Evolutionary conservation across 2,797 vertebrate species (phyloP).

Genomic region (Sparidentex hasta): DNA sequence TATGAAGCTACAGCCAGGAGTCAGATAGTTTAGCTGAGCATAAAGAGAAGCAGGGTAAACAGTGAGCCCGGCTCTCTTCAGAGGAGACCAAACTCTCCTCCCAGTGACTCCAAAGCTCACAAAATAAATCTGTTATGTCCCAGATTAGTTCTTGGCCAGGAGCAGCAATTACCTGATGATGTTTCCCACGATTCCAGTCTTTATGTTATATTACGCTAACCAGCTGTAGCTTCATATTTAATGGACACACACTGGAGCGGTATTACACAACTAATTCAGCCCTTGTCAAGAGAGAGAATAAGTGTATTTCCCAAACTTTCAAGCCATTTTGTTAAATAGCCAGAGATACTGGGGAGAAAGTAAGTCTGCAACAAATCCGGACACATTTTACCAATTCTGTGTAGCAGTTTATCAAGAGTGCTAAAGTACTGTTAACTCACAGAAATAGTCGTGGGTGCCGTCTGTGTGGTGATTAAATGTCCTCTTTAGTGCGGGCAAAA

Average conservation of each 20-base stretch:
- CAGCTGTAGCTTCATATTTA: neutral
- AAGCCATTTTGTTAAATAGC: neutral
- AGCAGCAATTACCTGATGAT: neutral
- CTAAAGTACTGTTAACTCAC: neutral
- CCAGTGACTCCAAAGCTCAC: neutral
- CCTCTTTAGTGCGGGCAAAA: slow-evolving; percentile 37
- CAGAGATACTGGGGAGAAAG: neutral
- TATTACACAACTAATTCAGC: neutral
- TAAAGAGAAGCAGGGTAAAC: neutral
- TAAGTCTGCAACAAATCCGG: neutral
- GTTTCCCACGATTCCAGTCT: neutral
- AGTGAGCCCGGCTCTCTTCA: neutral
- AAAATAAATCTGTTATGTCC: neutral
- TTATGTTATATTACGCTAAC: slow-evolving; percentile 3
- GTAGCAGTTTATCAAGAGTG: neutral
- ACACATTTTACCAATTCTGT: neutral
- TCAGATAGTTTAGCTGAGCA: neutral
- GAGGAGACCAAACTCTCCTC: neutral
- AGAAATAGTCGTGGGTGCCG: slow-evolving; percentile 13
- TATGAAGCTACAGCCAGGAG: no score
- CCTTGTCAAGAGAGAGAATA: neutral
- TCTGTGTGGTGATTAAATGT: slow-evolving; percentile 30
- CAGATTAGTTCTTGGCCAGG: neutral
- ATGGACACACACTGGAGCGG: neutral
- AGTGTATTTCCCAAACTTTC: neutral